Base-by-base conservation (phyloP, 2,888 invertebrate genomes). In the Tipula lateralis region DNA sequence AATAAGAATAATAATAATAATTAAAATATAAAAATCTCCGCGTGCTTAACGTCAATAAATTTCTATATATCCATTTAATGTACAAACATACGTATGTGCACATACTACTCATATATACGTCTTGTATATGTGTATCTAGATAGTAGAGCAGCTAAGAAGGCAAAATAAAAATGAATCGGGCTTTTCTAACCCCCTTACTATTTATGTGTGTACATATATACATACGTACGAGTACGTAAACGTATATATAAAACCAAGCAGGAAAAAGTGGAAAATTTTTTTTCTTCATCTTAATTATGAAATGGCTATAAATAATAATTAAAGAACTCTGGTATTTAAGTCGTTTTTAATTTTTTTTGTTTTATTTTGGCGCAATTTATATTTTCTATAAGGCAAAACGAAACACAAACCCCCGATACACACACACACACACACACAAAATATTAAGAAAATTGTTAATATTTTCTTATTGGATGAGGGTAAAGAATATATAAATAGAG, bases 221-320 rank as follows among this genome's bases (percentile, higher is more conserved):
- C n/a, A n/a, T n/a, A n/a, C n/a, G n/a, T n/a, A n/a, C n/a, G n/a
- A n/a, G n/a, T n/a, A 44, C n/a, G 44, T 44, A 44, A 36, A 9
- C 9, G 9, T 24, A 24, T 66, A 66, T 44, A 44, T n/a, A 1
- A 44, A 16, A 24, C 6, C 24, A 66, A 66, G 66, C 66, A 66
- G 66, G 66, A 66, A 66, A 50, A 36, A 66, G 24, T 24, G 66
- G 50, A 66, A 66, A n/a, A 66, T 24, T 66, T 66, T 24, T 66
- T 66, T 66, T 24, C 16, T 24, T 66, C 66, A 66, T 82, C 82
- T 82, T 82, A 82, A 82, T 82, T 82, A 82, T 29, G 82, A 82
- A 82, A 84, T 30, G 84, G 34, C 84, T 84, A 84, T 84, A 84
- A 84, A 84, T 84, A 84, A 84, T 84, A 84, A 84, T 84, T 84